Base-by-base conservation (phyloP, 2,113 vertebrate genomes). In the Heptranchias perlo region DNA sequence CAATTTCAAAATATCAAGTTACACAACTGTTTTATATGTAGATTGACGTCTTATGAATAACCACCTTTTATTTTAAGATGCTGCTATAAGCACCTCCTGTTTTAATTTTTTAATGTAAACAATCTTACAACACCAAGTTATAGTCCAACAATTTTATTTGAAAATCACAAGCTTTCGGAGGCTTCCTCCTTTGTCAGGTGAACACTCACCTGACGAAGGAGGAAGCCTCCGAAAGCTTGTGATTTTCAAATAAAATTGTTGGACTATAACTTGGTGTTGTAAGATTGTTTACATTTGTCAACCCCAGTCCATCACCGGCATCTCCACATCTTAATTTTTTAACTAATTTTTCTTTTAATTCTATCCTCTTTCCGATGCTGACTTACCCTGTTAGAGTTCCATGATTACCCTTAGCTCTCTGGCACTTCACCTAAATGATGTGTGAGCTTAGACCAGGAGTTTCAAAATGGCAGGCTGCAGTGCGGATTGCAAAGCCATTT, bases 1-100 rank as follows among this genome's bases (percentile, higher is more conserved):
- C 64, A 69, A 67, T 95, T 95, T 69, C 94, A 95, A 95, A 95
- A 95, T 95, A 18, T 28, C 47, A 2, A 52, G 64, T 95, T 95
- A 95, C 62, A 95, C 94, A 95, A 93, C 65, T 95, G 39, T 52
- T 95, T 28, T 39, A 21, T 35, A 18, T 49, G 64, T 69, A 52
- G 65, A 31, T 91, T 91, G 28, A 52, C 28, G 3, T 52, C 39
- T 95, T 31, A 52, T 67, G 61, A 35, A 52, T 28, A 14, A 25
- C 64, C 64, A 52, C 4, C 94, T 69, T 73, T 92, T 95, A 47
- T 95, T 5, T 69, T 67, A 73, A 95, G 31, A 95, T 69, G 28
- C 73, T 67, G 94, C 65, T 54, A 91, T 5, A 61, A 91, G 87
- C 4, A 31, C 49, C 35, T 93, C 18, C 4, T 62, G 35, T 62